Evolutionary conservation across 2,113 vertebrate genomes (phyloP), one percentile per base, ranked within the genome.

Genomic region (Plotosus lineatus): DNA sequence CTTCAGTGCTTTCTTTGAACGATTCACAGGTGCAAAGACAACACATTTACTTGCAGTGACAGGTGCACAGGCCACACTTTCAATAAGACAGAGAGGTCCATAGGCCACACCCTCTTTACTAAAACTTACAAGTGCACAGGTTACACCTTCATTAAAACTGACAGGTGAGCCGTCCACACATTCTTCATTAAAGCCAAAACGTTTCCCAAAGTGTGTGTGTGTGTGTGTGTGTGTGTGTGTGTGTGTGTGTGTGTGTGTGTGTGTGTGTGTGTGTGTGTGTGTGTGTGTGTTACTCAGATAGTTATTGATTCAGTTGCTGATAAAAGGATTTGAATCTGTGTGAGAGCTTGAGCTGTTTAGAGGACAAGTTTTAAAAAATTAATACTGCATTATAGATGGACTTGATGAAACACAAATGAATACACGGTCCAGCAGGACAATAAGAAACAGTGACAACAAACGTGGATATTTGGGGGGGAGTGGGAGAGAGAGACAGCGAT

Each of bases 361-460:
- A 28, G 26, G 56, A 31, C 56, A 19, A 17, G n/a, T n/a, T 66
- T 11, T 51, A 28, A 33, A 19, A 8, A 73, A 21, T 51, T 73
- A 11, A 51, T 50, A 46, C 69, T 31, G 26, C 50, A 33, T 73
- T 51, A 50, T 36, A 31, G 69, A 73, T 11, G 8, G 2, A 31
- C 51, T 69, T 28, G 28, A 61, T 38, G 4, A 53, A 31, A 76
- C 36, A 69, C 31, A n/a, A 72, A 80, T 40, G 68, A 71, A n/a
- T 15, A 55, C 38, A 38, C 33, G 19, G 11, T 33, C 17, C 51
- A 42, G 21, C 50, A 56, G 40, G 26, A 56, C 53, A 74, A 61
- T 28, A 6, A 6, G 40, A 46, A 71, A 56, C 15, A 48, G 31
- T 12, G n/a, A n/a, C 21, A n/a, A 72, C 40, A 66, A 66, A 66